A percentile compares a stretch with the other conserved stretches of the same genome.
Evolutionary conservation across 2,797 vertebrate species (phyloP).

Genomic region (Phoxinus dragarum): DNA sequence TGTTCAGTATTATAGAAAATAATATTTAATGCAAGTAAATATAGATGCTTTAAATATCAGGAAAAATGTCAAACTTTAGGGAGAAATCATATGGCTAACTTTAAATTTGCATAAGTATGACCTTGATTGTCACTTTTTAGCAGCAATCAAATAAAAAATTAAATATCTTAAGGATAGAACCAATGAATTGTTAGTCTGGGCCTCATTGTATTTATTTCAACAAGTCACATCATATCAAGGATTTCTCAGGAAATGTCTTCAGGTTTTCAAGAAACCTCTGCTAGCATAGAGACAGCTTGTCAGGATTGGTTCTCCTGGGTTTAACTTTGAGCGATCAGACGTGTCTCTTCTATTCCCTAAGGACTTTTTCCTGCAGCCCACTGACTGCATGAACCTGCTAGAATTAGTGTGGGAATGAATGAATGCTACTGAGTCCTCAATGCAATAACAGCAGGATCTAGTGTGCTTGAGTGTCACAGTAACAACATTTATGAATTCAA

Average conservation of each 20-base stretch:
- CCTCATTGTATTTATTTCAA: not conserved
- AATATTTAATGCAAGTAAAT: not conserved
- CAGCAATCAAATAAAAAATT: not conserved
- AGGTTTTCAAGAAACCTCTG: conserved; percentile 11
- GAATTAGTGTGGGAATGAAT: not conserved
- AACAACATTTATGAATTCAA: not conserved
- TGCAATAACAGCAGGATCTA: not conserved
- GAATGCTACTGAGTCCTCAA: not conserved
- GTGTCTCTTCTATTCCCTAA: not conserved
- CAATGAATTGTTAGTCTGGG: not conserved
- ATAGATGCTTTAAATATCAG: not conserved
- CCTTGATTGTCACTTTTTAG: no score
- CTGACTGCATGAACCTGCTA: not conserved
- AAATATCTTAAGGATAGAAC: not conserved
- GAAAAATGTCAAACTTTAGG: not conserved
- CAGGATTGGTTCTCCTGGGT: not conserved
- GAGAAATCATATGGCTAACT: not conserved
- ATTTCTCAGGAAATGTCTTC: not conserved
- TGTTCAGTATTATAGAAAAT: not conserved
- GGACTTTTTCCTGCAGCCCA: not conserved
- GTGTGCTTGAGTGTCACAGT: not conserved
- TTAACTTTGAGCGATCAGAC: not conserved
- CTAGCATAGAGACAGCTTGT: conserved; percentile 7
- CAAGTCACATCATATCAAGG: conserved; percentile 2
- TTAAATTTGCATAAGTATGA: not conserved